Base-by-base conservation (phyloP, 2,888 invertebrate species). In the Diarsia mendica region DNA sequence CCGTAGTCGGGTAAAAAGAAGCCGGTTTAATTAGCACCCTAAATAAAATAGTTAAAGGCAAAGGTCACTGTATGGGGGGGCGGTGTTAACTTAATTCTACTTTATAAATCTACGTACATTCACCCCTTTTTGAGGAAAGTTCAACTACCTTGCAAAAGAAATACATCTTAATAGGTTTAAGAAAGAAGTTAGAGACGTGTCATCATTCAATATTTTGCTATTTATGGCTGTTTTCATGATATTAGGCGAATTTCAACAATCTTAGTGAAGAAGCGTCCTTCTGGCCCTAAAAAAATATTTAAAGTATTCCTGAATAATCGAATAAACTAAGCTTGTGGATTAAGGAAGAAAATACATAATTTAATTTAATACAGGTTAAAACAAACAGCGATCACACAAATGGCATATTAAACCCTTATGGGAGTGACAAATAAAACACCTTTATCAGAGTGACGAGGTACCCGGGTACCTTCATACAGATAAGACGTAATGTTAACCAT, bases 91-190 rank as follows among this genome's bases (percentile, higher is more conserved):
- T 51, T 83, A 63, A 82, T 73, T 79, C 61, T 77, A 44, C 67
- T 76, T 33, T 44, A 71, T 67, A 60, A 51, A 67, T 64, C 61
- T 66, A 68, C 60, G 79, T 84, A 53, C 80, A 67, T 83, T 86
- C 84, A 89, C 74, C 83, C 33, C 67, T 33, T 60, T 74, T 65
- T 55, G 64, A 61, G 23, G 20, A 48, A 66, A 84, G 85, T 77
- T 82, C 83, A 76, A 64, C 61, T n/a, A 82, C 71, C 72, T 66
- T 66, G 75, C 51, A 64, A 70, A 82, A 77, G 28, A 68, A 65
- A 53, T 70, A 69, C 39, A 53, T 46, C 70, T 9, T n/a, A 65
- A 60, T 53, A 23, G 18, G 28, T 76, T 44, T 67, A 72, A 72
- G 61, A 44, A 44, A 67, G 10, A 74, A 60, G 60, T 64, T 73